phyloP scores from a whole-genome alignment of 2,797 vertebrate genomes.

The Anguilla marmorata region DNA sequence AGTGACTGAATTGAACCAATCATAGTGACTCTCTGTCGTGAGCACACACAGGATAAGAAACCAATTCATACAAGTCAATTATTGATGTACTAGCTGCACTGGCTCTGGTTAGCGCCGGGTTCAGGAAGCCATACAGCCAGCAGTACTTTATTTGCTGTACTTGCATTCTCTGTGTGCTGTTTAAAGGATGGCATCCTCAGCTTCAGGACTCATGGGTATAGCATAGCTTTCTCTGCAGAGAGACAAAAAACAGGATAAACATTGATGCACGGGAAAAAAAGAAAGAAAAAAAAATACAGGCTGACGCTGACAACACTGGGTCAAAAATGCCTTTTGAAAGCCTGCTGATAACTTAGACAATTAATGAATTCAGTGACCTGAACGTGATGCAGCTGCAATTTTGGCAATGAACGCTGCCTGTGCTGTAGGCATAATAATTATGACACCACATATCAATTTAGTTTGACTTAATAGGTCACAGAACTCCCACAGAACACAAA shows the following conservation, averaged over 20 bases:
- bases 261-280: not conserved
- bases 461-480: slow-evolving; percentile 35
- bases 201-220: not conserved
- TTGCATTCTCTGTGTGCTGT: not conserved
- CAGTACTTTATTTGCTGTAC: not conserved
- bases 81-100: not conserved
- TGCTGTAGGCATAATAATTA: slow-evolving; percentile 24
- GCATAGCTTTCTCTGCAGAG: not conserved
- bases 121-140: not conserved
- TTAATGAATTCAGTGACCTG: not conserved
- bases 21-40: not conserved
- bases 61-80: not conserved
- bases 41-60: not conserved
- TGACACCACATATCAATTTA: slow-evolving; percentile 34
- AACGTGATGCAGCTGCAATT: not conserved
- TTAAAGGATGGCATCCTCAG: not conserved
- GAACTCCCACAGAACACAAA: slow-evolving; percentile 32
- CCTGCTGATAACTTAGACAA: not conserved
- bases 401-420: not conserved
- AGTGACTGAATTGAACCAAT: not conserved
- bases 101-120: not conserved
- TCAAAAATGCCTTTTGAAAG: not conserved
- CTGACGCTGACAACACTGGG: not conserved
- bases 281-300: not conserved
- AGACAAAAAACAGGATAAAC: not conserved